Percentiles rank a stretch among this genome's conserved stretches.
Conservation (phyloP, 2,888 invertebrate species). For the Campoplex capitator region DNA sequence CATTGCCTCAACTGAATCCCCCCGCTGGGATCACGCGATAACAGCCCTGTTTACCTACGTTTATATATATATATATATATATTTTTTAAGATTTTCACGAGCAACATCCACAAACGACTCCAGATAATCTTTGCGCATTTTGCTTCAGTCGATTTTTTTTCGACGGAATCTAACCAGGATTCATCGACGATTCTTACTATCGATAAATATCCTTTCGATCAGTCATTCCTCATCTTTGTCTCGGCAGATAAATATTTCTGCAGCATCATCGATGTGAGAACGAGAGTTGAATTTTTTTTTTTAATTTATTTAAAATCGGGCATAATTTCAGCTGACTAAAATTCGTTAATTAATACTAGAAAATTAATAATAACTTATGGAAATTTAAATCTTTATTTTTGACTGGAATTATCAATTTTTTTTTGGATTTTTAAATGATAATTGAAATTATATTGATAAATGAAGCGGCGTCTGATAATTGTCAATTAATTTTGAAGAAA, state of each 20-base stretch:
- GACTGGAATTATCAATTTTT: too few species aligned
- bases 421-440: background rate
- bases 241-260: too few species aligned
- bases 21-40: slow-evolving; percentile 46
- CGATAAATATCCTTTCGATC: background rate
- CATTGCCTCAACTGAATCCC: slow-evolving; percentile 33
- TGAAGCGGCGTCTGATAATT: background rate
- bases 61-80: background rate
- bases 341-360: too few species aligned
- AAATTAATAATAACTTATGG: too few species aligned
- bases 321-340: too few species aligned
- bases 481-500: background rate
- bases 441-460: background rate
- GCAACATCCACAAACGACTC: slow-evolving; percentile 38
- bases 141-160: slow-evolving; percentile 19
- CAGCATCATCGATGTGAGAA: too few species aligned
- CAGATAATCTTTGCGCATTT: slow-evolving; percentile 50
- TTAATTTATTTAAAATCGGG: background rate
- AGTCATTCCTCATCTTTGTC: background rate
- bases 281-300: background rate
- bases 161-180: background rate
- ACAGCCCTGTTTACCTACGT: slow-evolving; percentile 16
- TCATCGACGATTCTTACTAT: background rate
- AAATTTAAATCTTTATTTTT: too few species aligned
- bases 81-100: slow-evolving; percentile 29